Conservation (phyloP, 2,113 vertebrate genomes). For the Cebidichthys violaceus region DNA sequence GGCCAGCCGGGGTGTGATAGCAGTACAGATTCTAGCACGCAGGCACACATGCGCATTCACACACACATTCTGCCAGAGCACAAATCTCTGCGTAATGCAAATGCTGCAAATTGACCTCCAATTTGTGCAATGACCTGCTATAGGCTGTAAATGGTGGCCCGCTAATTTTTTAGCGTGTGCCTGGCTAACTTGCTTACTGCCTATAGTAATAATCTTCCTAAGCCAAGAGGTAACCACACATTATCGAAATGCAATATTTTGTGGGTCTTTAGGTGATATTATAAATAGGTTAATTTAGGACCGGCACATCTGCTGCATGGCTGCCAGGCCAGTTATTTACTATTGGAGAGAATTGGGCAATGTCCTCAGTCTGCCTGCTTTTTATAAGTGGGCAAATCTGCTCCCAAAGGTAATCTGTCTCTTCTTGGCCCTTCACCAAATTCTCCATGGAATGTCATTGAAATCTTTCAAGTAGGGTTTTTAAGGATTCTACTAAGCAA, state of each 20-base stretch:
- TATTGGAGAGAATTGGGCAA: constrained; percentile 9
- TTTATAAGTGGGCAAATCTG: constrained; percentile 20
- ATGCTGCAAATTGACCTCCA: background rate
- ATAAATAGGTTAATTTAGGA: background rate
- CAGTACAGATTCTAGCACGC: background rate
- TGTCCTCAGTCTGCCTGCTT: constrained; percentile 17
- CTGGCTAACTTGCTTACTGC: background rate
- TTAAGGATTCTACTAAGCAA: constrained; percentile 2
- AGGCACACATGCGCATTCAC: constrained; percentile 4
- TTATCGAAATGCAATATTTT: constrained; percentile 8
- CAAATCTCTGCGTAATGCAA: constrained; percentile 11
- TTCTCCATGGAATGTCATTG: background rate
- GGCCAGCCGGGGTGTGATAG: constrained; percentile 11
- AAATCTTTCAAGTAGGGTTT: background rate
- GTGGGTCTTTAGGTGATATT: background rate
- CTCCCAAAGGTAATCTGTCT: constrained; percentile 17
- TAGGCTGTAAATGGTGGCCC: background rate
- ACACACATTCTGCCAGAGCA: background rate
- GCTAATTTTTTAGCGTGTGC: background rate
- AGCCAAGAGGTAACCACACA: background rate
- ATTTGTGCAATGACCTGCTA: background rate
- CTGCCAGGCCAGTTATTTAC: background rate
- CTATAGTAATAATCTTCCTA: background rate
- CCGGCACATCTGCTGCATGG: background rate
- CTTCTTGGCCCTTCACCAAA: constrained; percentile 14